Percentiles rank a stretch among this genome's conserved stretches.
These are phyloP conservation scores for Catotricha subobsoleta DNA, from an alignment of 2,888 invertebrate species.

Conservation along the genomic window DNA sequence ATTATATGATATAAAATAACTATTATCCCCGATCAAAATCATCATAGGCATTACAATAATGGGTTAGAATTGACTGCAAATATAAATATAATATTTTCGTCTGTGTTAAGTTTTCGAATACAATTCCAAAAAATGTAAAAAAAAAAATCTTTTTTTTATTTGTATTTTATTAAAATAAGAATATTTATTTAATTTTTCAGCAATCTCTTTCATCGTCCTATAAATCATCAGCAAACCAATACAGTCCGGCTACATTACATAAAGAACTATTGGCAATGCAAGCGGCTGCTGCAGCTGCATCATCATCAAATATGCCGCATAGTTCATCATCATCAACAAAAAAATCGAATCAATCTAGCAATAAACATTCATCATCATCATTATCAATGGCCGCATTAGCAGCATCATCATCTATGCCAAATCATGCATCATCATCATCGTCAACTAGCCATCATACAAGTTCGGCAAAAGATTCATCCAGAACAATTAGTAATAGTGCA, in stretches of 20 bases:
- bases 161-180: neutral
- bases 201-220: conserved; percentile 6
- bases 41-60: no score
- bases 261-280: conserved; percentile 31
- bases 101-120: no score
- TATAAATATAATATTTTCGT: no score
- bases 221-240: conserved; percentile 11
- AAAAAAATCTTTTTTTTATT: no score
- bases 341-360: conserved; percentile 7
- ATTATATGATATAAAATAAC: no score
- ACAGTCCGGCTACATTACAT: conserved; percentile 28
- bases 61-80: no score
- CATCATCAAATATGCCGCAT: conserved; percentile 7
- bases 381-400: no score
- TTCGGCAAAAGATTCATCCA: neutral
- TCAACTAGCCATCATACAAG: conserved; percentile 2
- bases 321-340: conserved; percentile 7
- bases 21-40: no score
- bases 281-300: conserved; percentile 23
- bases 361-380: conserved; percentile 6
- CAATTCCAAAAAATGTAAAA: no score
- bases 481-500: conserved; percentile 11
- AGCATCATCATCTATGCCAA: conserved; percentile 4
- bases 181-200: neutral
- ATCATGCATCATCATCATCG: conserved; percentile 1